These are phyloP conservation scores for Dryoscopus gambensis DNA, from an alignment of 2,113 vertebrate genomes.

Conservation along the genomic window DNA sequence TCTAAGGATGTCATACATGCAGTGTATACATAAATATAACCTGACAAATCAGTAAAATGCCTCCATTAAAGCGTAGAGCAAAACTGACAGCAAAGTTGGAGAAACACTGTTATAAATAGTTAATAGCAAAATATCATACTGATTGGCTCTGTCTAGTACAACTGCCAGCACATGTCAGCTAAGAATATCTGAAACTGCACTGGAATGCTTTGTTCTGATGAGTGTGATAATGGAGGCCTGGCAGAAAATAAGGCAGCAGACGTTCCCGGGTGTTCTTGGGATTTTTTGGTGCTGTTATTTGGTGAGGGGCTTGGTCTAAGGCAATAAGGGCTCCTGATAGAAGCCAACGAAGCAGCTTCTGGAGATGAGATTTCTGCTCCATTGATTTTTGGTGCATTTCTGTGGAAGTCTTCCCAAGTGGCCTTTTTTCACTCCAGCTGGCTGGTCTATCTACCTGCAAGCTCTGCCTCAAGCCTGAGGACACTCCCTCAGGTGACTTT, in stretches of 20 bases:
- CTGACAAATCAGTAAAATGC: neutral
- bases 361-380: neutral
- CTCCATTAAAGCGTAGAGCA: neutral
- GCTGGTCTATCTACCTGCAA: neutral
- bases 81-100: neutral
- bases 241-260: neutral
- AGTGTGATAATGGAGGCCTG: neutral
- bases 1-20: neutral
- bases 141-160: neutral
- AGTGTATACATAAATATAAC: neutral
- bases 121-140: neutral
- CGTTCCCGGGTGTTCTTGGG: neutral
- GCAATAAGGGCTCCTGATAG: neutral
- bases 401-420: neutral
- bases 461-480: neutral
- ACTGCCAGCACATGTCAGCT: neutral
- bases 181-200: neutral
- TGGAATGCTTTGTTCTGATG: neutral
- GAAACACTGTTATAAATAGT: neutral
- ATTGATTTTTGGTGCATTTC: neutral
- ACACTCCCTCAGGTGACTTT: neutral
- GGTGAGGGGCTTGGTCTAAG: neutral
- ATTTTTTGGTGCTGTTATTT: neutral
- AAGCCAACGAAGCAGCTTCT: neutral
- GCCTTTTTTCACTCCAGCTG: neutral